These are phyloP conservation scores for Miichthys miiuy DNA, from an alignment of 2,797 vertebrate species.

Conservation along the genomic window DNA sequence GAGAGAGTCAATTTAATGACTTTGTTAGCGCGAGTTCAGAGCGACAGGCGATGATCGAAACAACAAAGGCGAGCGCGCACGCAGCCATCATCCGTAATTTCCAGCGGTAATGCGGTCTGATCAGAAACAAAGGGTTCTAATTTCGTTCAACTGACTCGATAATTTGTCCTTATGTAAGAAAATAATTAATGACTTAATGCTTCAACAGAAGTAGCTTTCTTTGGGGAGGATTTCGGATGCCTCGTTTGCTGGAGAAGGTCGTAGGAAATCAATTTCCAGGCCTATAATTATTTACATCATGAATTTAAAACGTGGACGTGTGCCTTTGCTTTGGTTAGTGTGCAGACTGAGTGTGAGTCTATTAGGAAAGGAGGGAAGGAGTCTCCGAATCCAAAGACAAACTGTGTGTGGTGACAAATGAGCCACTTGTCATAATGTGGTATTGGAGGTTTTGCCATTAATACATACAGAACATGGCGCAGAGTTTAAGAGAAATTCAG, in stretches of 20 bases:
- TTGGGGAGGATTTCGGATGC: conserved; percentile 60
- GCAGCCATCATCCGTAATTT: conserved; percentile 89
- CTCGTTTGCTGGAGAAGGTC: conserved; percentile 71
- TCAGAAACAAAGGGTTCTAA: conserved; percentile 90
- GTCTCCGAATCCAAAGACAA: conserved; percentile 39
- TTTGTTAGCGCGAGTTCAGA: conserved; percentile 89
- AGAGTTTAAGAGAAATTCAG: background rate
- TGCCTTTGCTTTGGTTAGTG: conserved; percentile 54
- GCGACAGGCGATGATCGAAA: conserved; percentile 88
- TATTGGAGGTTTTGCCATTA: conserved; percentile 11
- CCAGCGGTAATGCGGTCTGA: conserved; percentile 87
- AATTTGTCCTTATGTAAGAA: conserved; percentile 88
- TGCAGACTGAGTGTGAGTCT: conserved; percentile 54
- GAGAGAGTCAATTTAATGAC: conserved; percentile 92
- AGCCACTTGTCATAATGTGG: conserved; percentile 47
- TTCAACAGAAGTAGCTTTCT: conserved; percentile 84
- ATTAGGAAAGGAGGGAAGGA: conserved; percentile 44
- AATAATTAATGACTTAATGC: conserved; percentile 87
- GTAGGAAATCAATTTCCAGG: conserved; percentile 78
- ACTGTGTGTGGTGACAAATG: conserved; percentile 57
- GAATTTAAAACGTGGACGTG: conserved; percentile 72
- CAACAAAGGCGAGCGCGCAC: conserved; percentile 87
- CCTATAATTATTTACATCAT: conserved; percentile 83
- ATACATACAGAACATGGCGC: background rate
- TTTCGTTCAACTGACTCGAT: conserved; percentile 88